Percentiles rank a stretch among this genome's conserved stretches.
These are phyloP conservation scores for Vombatus ursinus DNA, from an alignment of 2,113 vertebrate genomes.

Conservation along the genomic window DNA sequence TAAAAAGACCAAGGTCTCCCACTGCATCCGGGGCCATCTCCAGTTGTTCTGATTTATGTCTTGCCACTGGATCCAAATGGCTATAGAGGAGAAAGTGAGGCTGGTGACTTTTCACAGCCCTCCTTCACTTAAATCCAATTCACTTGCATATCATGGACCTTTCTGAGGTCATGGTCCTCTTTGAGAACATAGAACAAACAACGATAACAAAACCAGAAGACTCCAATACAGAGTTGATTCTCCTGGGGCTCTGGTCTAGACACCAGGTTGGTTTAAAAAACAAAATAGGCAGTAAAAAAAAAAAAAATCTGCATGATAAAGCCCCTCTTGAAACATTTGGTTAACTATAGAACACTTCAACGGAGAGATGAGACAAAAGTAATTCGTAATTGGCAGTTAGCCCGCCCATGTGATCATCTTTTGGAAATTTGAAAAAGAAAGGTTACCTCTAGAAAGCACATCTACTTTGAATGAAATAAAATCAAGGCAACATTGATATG, in stretches of 20 bases:
- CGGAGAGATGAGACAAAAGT: constrained; percentile 37
- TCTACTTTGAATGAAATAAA: neutral
- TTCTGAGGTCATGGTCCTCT: too few relatives aligned
- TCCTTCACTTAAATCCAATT: too few relatives aligned
- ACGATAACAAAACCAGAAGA: too few relatives aligned
- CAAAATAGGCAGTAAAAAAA: constrained; percentile 22
- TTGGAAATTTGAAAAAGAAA: constrained; percentile 32
- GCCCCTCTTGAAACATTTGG: neutral
- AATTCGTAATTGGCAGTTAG: constrained; percentile 45
- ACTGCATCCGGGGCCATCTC: too few relatives aligned
- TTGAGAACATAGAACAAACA: too few relatives aligned
- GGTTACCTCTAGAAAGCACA: neutral
- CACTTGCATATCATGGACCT: too few relatives aligned
- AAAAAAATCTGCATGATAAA: constrained; percentile 50
- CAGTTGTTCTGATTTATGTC: too few relatives aligned
- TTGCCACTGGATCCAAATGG: too few relatives aligned
- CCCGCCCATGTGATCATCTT: constrained; percentile 8
- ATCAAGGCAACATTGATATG: neutral
- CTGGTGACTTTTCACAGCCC: too few relatives aligned
- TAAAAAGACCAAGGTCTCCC: too few relatives aligned
- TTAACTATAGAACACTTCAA: constrained; percentile 50
- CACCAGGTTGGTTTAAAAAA: neutral
- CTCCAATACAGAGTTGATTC: neutral
- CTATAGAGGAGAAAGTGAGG: too few relatives aligned
- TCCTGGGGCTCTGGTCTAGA: neutral